A percentile compares a stretch with the other conserved stretches of the same genome.
Evolutionary conservation across 2,113 vertebrate species (phyloP).

Genomic region (Promerops cafer): DNA sequence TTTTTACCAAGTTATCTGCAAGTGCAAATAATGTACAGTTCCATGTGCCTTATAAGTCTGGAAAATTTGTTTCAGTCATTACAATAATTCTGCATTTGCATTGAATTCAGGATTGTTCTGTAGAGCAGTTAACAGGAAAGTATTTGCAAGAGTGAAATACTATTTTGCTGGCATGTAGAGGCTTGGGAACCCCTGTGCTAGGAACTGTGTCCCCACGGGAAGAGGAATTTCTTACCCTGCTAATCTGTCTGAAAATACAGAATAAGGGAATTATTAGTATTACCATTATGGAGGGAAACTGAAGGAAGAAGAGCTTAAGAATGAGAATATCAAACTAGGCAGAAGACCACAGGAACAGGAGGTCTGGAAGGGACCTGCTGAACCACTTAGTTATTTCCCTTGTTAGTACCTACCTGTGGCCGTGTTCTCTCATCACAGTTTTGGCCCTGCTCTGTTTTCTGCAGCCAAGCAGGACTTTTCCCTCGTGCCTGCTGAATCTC

Average conservation of each 20-base stretch:
- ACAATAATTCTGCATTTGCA: not conserved
- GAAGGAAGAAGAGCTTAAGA: not conserved
- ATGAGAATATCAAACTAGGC: not conserved
- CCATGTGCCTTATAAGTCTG: not conserved
- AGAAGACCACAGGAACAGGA: not conserved
- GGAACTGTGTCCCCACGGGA: not conserved
- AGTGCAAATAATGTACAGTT: not conserved
- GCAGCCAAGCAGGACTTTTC: not conserved
- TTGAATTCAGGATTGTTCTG: not conserved
- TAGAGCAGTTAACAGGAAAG: not conserved
- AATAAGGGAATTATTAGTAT: not conserved
- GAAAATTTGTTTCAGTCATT: not conserved
- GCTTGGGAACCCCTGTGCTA: not conserved
- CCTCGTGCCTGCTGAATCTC: not conserved
- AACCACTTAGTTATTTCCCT: not conserved
- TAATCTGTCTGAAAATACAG: not conserved
- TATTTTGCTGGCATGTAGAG: not conserved
- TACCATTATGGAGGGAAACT: not conserved
- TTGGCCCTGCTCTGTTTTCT: not conserved
- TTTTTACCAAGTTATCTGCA: not conserved
- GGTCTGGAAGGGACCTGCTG: not conserved
- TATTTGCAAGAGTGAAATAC: not conserved
- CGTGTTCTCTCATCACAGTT: accelerated
- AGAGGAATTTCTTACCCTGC: not conserved
- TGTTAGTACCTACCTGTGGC: not conserved